A percentile compares a stretch with the other conserved stretches of the same genome.
These are phyloP conservation scores for Pteruthius melanotis DNA, from an alignment of 2,113 vertebrate species.

Conservation along the genomic window DNA sequence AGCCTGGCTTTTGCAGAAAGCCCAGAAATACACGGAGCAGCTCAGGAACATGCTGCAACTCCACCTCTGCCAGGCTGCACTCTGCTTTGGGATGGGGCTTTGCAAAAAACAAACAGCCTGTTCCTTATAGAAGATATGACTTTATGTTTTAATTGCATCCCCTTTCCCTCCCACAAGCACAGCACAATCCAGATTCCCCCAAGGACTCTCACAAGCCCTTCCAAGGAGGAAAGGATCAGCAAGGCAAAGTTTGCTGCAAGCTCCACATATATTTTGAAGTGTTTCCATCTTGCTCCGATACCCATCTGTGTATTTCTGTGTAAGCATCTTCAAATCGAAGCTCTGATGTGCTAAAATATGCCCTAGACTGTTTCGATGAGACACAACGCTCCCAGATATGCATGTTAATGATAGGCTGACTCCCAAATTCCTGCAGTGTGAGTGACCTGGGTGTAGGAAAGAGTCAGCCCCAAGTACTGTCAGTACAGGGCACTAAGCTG, in stretches of 20 bases:
- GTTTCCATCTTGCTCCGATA: conserved; percentile 5
- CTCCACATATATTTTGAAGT: conserved; percentile 26
- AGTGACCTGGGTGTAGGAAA: neutral
- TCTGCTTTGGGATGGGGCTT: neutral
- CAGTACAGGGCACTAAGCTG: neutral
- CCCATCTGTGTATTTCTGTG: conserved; percentile 58
- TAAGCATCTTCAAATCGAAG: conserved; percentile 18
- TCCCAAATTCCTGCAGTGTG: neutral
- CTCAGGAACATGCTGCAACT: neutral
- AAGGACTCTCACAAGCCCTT: neutral
- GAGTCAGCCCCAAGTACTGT: too few relatives aligned
- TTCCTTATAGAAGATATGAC: neutral
- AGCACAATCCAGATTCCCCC: neutral
- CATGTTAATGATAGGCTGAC: neutral
- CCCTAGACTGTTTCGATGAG: conserved; percentile 18
- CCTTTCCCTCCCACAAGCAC: neutral
- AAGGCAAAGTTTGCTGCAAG: conserved; percentile 10
- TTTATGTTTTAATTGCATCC: neutral
- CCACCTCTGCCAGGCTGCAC: neutral
- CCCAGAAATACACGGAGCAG: neutral
- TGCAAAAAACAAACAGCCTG: neutral
- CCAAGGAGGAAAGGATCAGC: neutral
- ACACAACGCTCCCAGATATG: neutral
- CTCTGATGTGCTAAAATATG: conserved; percentile 49
- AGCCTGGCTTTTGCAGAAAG: neutral